Base-by-base conservation (phyloP, 2,797 vertebrate species). In the Acomys russatus region DNA sequence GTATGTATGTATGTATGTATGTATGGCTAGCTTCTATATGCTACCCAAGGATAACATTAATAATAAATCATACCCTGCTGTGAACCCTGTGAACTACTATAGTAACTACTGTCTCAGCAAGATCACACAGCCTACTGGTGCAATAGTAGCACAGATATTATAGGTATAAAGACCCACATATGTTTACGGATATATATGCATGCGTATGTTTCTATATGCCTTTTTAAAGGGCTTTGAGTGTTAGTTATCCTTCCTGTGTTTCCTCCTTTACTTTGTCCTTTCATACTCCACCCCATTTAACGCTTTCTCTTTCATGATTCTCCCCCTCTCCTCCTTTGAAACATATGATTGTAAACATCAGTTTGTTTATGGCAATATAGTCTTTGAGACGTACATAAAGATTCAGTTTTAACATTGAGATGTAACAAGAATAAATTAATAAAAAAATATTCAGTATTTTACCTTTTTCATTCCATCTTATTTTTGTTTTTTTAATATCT, bases 311-410 rank as follows among this genome's bases (percentile, higher is more conserved):
- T 64, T 83, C 61, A 83, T 64, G 64, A 44, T 44, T 17, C 15
- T 8, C 35, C 35, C 25, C 30, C 17, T 15, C 4, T 23, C 44
- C 44, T 44, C 44, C 44, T 63, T 30, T 83, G 10, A 89, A 82
- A 83, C 64, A 70, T 74, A 30, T 86, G 20, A 82, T 94, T 95
- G 95, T 80, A 54, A 66, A 14, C 38, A 76, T 91, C 44, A n/a
- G 79, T 35, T 95, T 44, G 44, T 66, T 93, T 97, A 17, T 25
- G 11, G 12, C 20, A 68, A 1, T 44, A 14, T 90, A 49, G 20
- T 7, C 54, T 87, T 97, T 91, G 68, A n/a, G 86, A 90, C 9
- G n/a, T 70, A 28, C 38, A 94, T 51, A 25, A 89, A 91, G 71
- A 9, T 38, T 25, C 88, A 17, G 0, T 20, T 90, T 59, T n/a